Base-by-base conservation (phyloP, 2,113 vertebrate species). In the Urocolius indicus region DNA sequence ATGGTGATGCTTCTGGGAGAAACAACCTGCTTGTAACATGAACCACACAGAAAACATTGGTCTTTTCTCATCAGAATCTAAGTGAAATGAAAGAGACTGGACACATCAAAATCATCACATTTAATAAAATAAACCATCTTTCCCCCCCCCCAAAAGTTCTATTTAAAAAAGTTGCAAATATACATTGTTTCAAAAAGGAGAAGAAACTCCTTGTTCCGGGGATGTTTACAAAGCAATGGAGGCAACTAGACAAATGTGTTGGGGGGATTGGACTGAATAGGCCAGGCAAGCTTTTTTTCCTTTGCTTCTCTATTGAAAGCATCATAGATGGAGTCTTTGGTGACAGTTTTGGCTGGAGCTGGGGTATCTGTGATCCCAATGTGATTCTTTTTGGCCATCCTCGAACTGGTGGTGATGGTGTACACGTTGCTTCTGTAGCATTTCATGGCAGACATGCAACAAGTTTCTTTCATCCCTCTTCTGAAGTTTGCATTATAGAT, bases 391-490 rank as follows among this genome's bases (percentile, higher is more conserved):
- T 99, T 99, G 90, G 99, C 99, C 92, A 99, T 97, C 32, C 99
- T 98, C 32, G 99, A 99, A 59, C 99, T 99, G 22, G 98, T 98
- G 4, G 99, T 99, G 97, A 99, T 99, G 27, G 99, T 99, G 96
- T 99, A 99, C 1, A 99, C 99, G 1, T 99, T 99, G 92, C 99
- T 99, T 59, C 99, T 98, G 96, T 99, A 99, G 71, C 98, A 99
- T 90, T 99, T 99, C 99, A 99, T 99, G 3, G 99, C 98, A 3
- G 99, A 99, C 99, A 99, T 99, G 97, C 99, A 99, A 92, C 98
- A 99, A 23, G 98, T 99, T 96, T 99, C 99, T 92, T 99, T 98
- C 99, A 99, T 98, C 27, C 99, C 99, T 29, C 98, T 97, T 61
- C 99, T 98, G 96, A 99, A 99, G 92, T 99, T 99, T 26, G 98